Evolutionary conservation across 2,113 vertebrate species (phyloP).

Genomic region (Lichenostomus cassidix): DNA sequence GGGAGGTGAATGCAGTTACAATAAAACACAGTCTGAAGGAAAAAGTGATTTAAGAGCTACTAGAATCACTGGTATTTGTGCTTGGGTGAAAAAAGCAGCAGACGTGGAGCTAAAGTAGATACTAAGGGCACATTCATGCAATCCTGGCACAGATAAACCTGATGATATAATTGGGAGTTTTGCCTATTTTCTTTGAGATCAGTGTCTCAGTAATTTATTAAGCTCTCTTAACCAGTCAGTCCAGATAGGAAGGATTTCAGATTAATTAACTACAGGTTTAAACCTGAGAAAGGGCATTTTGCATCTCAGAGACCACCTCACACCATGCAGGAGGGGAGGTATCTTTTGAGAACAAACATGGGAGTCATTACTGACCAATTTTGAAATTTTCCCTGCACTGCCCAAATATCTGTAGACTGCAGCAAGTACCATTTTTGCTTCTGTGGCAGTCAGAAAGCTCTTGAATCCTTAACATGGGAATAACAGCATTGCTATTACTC

Average conservation of each 20-base stretch:
- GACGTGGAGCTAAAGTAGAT: background rate
- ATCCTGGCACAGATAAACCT: background rate
- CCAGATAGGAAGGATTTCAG: background rate
- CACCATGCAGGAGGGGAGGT: background rate
- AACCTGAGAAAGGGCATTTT: background rate
- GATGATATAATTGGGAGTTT: background rate
- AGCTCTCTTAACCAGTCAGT: background rate
- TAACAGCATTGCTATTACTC: background rate
- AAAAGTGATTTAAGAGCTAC: constrained; percentile 6
- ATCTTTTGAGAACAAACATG: background rate
- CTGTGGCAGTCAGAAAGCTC: background rate
- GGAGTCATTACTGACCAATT: background rate
- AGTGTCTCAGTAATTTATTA: background rate
- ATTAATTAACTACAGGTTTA: constrained; percentile 1
- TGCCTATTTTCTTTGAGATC: background rate
- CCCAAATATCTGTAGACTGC: background rate
- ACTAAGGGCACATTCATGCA: background rate
- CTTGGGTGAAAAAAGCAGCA: background rate
- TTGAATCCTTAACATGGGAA: constrained; percentile 18
- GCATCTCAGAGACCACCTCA: background rate
- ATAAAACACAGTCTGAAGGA: background rate
- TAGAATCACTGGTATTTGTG: background rate
- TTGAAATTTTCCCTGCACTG: background rate
- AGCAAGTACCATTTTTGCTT: background rate
- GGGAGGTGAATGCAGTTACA: background rate